Evolutionary conservation across 2,113 vertebrate species (phyloP).

Genomic region (Neomonachus schauinslandi): DNA sequence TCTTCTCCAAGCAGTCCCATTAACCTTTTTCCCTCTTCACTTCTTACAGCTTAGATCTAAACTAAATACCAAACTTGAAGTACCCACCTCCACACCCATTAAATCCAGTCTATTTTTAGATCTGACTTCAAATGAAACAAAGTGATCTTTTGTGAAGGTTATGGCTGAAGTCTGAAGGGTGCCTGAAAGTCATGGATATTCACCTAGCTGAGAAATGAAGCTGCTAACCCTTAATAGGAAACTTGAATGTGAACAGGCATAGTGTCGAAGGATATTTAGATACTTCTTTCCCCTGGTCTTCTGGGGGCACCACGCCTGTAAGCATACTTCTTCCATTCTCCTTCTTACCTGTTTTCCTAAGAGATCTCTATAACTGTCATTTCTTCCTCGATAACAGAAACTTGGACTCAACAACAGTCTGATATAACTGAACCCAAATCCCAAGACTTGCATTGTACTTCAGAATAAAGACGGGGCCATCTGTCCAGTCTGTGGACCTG

Average conservation of each 20-base stretch:
- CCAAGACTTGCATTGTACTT: conserved; percentile 12
- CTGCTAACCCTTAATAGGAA: neutral
- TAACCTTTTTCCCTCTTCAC: neutral
- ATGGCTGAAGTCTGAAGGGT: neutral
- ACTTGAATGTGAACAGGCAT: neutral
- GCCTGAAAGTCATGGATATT: neutral
- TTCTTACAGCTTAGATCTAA: neutral
- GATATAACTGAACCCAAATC: neutral
- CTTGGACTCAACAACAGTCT: neutral
- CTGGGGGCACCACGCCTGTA: neutral
- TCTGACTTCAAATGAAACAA: neutral
- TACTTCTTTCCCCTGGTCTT: neutral
- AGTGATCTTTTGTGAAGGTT: neutral
- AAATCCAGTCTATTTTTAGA: neutral
- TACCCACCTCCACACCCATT: neutral
- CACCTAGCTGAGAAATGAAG: neutral
- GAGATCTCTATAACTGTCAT: neutral
- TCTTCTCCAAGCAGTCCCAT: neutral
- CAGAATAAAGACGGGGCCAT: neutral
- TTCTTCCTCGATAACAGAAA: neutral
- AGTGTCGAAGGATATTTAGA: neutral
- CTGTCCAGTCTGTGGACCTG: conserved; percentile 20
- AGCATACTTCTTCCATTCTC: neutral
- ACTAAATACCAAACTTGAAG: neutral
- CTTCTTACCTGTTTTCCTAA: neutral